Evolutionary conservation across 1,140 invertebrate species (phyloP), one percentile per base, ranked within the genome.

Genomic region (Sycobia sp.): DNA sequence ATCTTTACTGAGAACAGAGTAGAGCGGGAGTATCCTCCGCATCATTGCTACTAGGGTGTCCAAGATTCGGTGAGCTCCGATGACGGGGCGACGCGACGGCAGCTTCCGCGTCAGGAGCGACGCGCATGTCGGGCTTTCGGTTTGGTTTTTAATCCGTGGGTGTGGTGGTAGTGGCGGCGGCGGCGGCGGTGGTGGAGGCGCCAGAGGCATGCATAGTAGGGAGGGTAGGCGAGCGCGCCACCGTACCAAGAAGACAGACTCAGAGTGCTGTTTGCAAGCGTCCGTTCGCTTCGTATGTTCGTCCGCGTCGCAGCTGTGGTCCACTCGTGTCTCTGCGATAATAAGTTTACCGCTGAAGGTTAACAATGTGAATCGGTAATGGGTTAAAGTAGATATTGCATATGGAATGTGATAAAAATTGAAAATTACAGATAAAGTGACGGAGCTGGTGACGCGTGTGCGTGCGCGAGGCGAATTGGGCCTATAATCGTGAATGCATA

Each of bases 101-200:
- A 62, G 67, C 29, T 11, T n/a, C 67, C 70, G 73, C 66, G 65
- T 61, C 64, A 46, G 59, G 29, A 36, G 43, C 22, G 41, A n/a
- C 25, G 58, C 41, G 23, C 36, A 55, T 59, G 27, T 54, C 64
- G 58, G 61, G 63, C 66, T 74, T 76, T 78, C 74, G 57, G n/a
- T n/a, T n/a, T n/a, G 73, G 70, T 76, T 81, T 80, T 76, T 75
- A 79, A 80, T 77, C 73, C 73, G 68, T 72, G 76, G 79, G 74
- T 79, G 77, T 79, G 74, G 76, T 75, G 71, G 67, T n/a, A n/a
- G n/a, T 55, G 23, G 32, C 20, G 10, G 3, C 29, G 29, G 7
- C 0, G 9, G 23, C n/a, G 10, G 53, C 62, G 51, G 62, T 68
- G 54, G 55, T 63, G 51, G 58, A 59, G 62, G 64, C 62, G 58